Base-by-base conservation (phyloP, 1,140 invertebrate genomes). In the Rhysida immarginata region DNA sequence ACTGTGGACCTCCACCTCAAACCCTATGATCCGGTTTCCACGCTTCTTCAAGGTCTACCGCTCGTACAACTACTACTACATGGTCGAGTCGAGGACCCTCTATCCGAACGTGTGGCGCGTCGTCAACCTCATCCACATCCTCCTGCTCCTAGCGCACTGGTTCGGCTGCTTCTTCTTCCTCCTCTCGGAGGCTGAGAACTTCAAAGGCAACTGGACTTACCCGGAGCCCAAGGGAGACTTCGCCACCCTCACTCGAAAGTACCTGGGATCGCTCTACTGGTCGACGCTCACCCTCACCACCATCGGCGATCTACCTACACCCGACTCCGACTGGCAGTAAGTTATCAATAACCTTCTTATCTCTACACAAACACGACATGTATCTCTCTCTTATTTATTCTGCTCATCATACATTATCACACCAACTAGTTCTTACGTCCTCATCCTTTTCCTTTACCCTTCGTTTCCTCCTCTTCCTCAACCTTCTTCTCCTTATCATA, bases 51-150 rank as follows among this genome's bases (percentile, higher is more conserved):
- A 90, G 80, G 80, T 91, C 45, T 95, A 96, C 69, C 78, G 93
- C 58, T 83, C 88, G 52, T 85, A 92, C 64, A 81, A 85, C 70
- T 95, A 92, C 71, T 90, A 95, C 70, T 94, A 96, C 71, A 93
- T 96, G 76, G 87, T 94, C 56, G 92, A 96, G 69, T 94, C 89
- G 20, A 74, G 91, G 58, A 95, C 91, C 0, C 84, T 94, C 29
- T 96, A 91, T 71, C 93, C 93, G 2, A 96, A 96, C 72, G 78
- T 96, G 63, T 93, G 91, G 85, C 77, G 93, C n/a, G 92, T 96
- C 23, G 78, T 93, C 58, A 96, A 95, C 72, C 75, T 96, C 24
- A 88, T 94, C 58, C 93, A 96, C 69, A 94, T 96, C 63, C 77
- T 96, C 29, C 79, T 96, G 58, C 87, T 96, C 61, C 77, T 95